Base-by-base conservation (phyloP, 2,797 vertebrate genomes). In the Pantherophis alleghaniensis region DNA sequence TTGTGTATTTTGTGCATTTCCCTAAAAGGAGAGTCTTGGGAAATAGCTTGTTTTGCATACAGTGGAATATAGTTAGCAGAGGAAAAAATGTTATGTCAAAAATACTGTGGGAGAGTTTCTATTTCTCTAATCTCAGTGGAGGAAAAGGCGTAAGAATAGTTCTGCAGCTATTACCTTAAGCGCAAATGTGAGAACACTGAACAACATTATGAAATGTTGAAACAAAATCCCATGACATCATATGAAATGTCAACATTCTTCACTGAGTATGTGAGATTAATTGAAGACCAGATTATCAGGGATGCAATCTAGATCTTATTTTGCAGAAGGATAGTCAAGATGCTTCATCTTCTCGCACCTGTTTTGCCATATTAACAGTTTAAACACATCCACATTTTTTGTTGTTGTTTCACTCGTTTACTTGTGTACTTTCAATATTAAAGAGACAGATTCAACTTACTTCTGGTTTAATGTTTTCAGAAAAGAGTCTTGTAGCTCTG, bases 121-220 rank as follows among this genome's bases (percentile, higher is more conserved):
- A 56, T 42, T 91, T 87, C 26, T 90, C 89, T 92, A 0, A 57
- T 2, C 92, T 92, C 37, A 89, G 88, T 86, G 10, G 26, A 91
- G 14, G 13, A 37, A 18, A 1, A 92, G 22, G 91, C 57, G 59
- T 95, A 93, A 92, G 3, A 74, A 87, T 92, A 7, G 86, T 88
- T 91, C 94, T 94, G 24, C 88, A 94, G 7, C 5, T 22, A 61
- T 28, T n/a, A 6, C 0, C 2, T 94, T 90, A 89, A 63, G 28
- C 2, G 92, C 63, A 7, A 47, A 83, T 74, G n/a, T 74, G 69
- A 74, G 69, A 74, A 74, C 16, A 74, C 69, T 20, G 20, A 83
- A 42, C 74, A 47, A 20, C 10, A 11, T 0, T 14, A 89, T 93
- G 86, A 90, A 7, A 90, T 0, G 37, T 12, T 92, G 37, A n/a